Evolutionary conservation across 2,888 invertebrate genomes (phyloP).

Genomic region (Allygus modestus): DNA sequence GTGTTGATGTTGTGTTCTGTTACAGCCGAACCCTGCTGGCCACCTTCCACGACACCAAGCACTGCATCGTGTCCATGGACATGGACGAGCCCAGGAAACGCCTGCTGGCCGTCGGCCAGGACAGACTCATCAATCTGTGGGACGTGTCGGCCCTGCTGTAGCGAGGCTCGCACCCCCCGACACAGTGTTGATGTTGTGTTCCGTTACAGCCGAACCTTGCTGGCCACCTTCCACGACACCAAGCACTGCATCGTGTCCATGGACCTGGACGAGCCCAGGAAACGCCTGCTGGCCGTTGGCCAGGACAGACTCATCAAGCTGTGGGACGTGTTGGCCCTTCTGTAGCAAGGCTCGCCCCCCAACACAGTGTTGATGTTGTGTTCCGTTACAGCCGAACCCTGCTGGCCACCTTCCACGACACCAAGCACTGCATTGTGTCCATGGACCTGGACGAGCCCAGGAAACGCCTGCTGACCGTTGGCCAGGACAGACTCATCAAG

Average conservation of each 20-base stretch:
- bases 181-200: not conserved
- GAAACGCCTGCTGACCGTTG: slow-evolving; percentile 93
- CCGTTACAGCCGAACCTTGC: slow-evolving; percentile 86
- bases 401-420: slow-evolving; percentile 96
- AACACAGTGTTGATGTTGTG: not conserved
- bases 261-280: slow-evolving; percentile 93
- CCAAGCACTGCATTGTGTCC: slow-evolving; percentile 92
- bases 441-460: slow-evolving; percentile 94
- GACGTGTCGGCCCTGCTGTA: slow-evolving; percentile 84
- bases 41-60: slow-evolving; percentile 96
- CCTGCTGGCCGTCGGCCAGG: slow-evolving; percentile 96
- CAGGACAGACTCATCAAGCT: slow-evolving; percentile 97
- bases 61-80: slow-evolving; percentile 92
- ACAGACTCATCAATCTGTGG: slow-evolving; percentile 97
- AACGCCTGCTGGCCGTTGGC: slow-evolving; percentile 94
- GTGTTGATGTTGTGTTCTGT: not conserved
- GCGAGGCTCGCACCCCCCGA: not conserved
- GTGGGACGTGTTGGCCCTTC: slow-evolving; percentile 85
- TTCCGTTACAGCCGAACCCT: slow-evolving; percentile 86
- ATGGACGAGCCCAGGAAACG: slow-evolving; percentile 92
- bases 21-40: slow-evolving; percentile 94
- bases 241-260: slow-evolving; percentile 94
- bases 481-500: slow-evolving; percentile 97
- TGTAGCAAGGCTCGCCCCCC: slow-evolving; percentile 68
- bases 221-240: slow-evolving; percentile 97